Evolutionary conservation across 2,888 invertebrate genomes (phyloP).

Genomic region (Hirtodrosophila trivittata): DNA sequence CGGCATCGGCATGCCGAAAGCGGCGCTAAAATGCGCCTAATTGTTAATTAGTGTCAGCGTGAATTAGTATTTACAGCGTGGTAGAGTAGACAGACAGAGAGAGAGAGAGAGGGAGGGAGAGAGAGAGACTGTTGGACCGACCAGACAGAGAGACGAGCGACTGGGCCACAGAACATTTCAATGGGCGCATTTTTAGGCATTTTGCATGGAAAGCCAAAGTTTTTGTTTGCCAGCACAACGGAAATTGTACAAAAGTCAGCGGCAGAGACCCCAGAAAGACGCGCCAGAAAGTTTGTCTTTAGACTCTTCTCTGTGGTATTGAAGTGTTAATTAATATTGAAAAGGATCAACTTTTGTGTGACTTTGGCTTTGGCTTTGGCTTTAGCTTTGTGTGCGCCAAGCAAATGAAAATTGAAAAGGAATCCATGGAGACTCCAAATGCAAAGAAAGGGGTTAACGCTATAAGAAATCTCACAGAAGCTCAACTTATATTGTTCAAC

Average conservation of each 20-base stretch:
- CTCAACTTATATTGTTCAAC: too few relatives aligned
- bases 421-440: slow-evolving; percentile 38
- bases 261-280: slow-evolving; percentile 46
- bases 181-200: slow-evolving; percentile 69
- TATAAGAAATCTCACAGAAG: slow-evolving; percentile 38
- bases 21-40: slow-evolving; percentile 76
- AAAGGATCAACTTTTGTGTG: slow-evolving; percentile 81
- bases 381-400: slow-evolving; percentile 37
- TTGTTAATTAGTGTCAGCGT: slow-evolving; percentile 81
- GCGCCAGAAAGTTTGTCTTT: slow-evolving; percentile 63
- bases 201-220: slow-evolving; percentile 54
- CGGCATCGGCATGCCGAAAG: slow-evolving; percentile 48
- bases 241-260: slow-evolving; percentile 69
- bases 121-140: slow-evolving; percentile 1
- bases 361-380: slow-evolving; percentile 74
- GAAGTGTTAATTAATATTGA: slow-evolving; percentile 83
- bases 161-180: slow-evolving; percentile 39
- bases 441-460: slow-evolving; percentile 13
- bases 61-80: slow-evolving; percentile 67
- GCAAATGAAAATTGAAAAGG: slow-evolving; percentile 72
- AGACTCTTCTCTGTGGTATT: slow-evolving; percentile 71
- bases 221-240: slow-evolving; percentile 59
- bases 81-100: slow-evolving; percentile 5
- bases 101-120: background rate
- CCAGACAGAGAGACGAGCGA: background rate